Conservation (phyloP, 2,113 vertebrate genomes). For the Calyptommatus sinebrachiatus region DNA sequence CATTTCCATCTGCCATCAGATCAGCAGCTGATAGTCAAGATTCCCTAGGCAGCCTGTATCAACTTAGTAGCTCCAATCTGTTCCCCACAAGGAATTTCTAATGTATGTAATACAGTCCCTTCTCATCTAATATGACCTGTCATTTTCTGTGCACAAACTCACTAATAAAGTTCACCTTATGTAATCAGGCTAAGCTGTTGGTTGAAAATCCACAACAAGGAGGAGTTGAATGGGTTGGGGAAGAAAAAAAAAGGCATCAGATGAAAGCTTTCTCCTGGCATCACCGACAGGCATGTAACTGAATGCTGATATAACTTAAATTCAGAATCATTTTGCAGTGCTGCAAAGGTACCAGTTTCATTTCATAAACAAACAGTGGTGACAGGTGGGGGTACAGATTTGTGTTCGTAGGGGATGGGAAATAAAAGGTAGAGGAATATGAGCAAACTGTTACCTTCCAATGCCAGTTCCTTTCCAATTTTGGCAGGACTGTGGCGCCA, state of each 20-base stretch:
- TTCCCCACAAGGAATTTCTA: neutral
- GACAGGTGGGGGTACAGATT: too few relatives aligned
- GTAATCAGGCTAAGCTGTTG: neutral
- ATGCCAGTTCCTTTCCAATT: too few relatives aligned
- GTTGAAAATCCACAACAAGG: neutral
- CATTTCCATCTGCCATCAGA: conserved; percentile 9
- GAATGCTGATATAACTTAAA: neutral
- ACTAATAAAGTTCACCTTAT: conserved; percentile 7
- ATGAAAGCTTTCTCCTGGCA: neutral
- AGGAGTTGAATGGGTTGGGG: neutral
- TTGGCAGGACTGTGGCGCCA: too few relatives aligned
- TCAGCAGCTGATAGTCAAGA: neutral
- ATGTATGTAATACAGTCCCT: conserved; percentile 2
- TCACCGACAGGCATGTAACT: neutral
- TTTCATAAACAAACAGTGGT: too few relatives aligned
- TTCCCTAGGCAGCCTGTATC: neutral
- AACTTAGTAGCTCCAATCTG: neutral
- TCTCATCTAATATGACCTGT: neutral
- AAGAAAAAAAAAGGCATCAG: neutral
- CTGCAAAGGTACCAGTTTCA: too few relatives aligned
- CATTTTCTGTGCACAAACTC: neutral
- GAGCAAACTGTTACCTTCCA: too few relatives aligned
- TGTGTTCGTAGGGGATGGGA: too few relatives aligned
- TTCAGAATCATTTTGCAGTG: too few relatives aligned
- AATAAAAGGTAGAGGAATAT: too few relatives aligned